Conservation (phyloP, 2,113 vertebrate genomes). For the Trematocara zebra region DNA sequence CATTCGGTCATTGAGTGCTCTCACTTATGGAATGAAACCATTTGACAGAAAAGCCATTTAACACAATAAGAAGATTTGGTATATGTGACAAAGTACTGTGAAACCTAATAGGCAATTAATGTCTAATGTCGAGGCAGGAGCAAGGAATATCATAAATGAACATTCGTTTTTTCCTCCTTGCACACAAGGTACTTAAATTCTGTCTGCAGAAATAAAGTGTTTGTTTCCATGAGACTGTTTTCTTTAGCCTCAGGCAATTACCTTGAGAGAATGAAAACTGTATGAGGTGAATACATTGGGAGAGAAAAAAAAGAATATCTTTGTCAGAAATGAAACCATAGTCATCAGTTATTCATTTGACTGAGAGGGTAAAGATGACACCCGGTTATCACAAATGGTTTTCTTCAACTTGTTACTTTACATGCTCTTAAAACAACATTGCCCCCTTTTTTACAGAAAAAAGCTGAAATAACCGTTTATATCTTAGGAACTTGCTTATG, state of each 20-base stretch:
- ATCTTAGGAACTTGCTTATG: background rate
- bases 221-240: background rate
- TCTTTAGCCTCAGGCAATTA: background rate
- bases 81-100: slow-evolving; percentile 21
- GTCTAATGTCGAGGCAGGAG: slow-evolving; percentile 3
- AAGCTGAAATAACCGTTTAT: background rate
- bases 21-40: slow-evolving; percentile 17
- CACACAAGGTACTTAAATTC: background rate
- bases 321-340: background rate
- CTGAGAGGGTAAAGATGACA: background rate
- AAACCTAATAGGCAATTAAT: slow-evolving; percentile 30
- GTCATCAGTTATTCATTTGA: background rate
- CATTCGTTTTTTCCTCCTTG: background rate
- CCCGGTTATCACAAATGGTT: background rate
- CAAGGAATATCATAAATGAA: background rate
- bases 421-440: background rate
- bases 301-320: background rate
- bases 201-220: background rate
- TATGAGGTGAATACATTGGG: background rate
- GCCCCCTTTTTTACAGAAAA: background rate
- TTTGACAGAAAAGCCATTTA: slow-evolving; percentile 16
- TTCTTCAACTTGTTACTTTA: background rate
- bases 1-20: background rate
- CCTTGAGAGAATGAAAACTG: background rate
- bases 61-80: slow-evolving; percentile 5